Conservation (phyloP, 2,888 invertebrate genomes). For the Deilephila elpenor region DNA sequence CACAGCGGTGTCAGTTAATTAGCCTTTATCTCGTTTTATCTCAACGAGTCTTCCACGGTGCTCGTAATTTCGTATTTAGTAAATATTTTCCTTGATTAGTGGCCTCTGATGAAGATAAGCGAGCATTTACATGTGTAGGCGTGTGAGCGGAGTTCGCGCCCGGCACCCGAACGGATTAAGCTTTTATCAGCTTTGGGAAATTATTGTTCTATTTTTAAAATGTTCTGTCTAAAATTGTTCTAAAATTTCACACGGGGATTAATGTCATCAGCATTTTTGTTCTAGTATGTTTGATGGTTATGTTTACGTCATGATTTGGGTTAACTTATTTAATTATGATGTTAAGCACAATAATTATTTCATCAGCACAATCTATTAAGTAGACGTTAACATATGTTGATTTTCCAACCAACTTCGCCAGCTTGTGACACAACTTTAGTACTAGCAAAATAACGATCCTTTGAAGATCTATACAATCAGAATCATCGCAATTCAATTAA, state of each 20-base stretch:
- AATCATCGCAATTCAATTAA: too few species aligned
- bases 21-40: slow-evolving; percentile 75
- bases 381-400: too few species aligned
- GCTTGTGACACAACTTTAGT: too few species aligned
- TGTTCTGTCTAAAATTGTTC: slow-evolving; percentile 12
- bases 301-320: neutral
- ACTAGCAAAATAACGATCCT: too few species aligned
- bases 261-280: neutral
- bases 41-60: slow-evolving; percentile 58
- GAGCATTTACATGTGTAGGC: slow-evolving; percentile 58
- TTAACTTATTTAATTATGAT: neutral
- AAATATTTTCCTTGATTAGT: slow-evolving; percentile 78
- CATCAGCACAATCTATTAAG: too few species aligned
- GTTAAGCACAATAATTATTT: too few species aligned
- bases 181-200: slow-evolving; percentile 34
- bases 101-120: slow-evolving; percentile 61
- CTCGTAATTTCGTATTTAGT: slow-evolving; percentile 71
- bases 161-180: slow-evolving; percentile 57
- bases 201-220: neutral
- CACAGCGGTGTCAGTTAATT: slow-evolving; percentile 71
- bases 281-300: neutral
- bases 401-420: too few species aligned
- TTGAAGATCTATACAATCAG: too few species aligned
- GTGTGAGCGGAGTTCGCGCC: slow-evolving; percentile 51
- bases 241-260: slow-evolving; percentile 3